These are phyloP conservation scores for Hirudo medicinalis DNA, from an alignment of 1,140 invertebrate genomes.

Conservation along the genomic window DNA sequence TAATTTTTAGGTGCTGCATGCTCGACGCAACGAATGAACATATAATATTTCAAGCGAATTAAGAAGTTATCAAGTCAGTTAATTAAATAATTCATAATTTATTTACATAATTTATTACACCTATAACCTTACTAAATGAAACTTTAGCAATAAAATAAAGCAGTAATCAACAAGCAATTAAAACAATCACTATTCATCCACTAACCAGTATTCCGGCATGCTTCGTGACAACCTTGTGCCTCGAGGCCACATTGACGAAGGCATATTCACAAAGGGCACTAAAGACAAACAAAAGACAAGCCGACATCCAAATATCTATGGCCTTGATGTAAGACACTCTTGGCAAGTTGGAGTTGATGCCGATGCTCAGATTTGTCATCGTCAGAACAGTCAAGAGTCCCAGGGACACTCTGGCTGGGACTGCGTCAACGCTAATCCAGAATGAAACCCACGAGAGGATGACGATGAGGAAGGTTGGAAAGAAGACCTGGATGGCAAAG, in stretches of 20 bases:
- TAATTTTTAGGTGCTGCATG: too few relatives aligned
- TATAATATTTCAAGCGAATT: too few relatives aligned
- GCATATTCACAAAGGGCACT: constrained; percentile 35
- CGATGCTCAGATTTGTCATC: constrained; percentile 28
- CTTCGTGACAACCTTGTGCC: constrained; percentile 3
- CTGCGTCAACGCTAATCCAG: constrained; percentile 77
- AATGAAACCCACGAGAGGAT: constrained; percentile 41
- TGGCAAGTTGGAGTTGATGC: constrained; percentile 16
- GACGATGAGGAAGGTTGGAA: constrained; percentile 38
- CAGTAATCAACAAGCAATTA: too few relatives aligned
- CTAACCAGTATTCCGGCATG: neutral
- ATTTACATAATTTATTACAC: too few relatives aligned
- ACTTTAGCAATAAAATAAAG: too few relatives aligned
- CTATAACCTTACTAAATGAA: too few relatives aligned
- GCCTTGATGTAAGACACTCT: constrained; percentile 34
- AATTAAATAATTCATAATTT: too few relatives aligned
- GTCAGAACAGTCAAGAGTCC: constrained; percentile 42
- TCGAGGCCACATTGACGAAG: constrained; percentile 29
- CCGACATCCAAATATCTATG: constrained; percentile 37
- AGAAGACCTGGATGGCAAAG: constrained; percentile 40
- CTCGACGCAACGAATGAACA: too few relatives aligned
- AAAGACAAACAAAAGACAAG: constrained; percentile 35
- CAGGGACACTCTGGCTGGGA: constrained; percentile 67
- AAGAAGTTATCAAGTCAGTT: too few relatives aligned
- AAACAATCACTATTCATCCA: neutral